phyloP scores from a whole-genome alignment of 92 coral and sea anemone genomes.

The Chrysogorgia sp. region DNA sequence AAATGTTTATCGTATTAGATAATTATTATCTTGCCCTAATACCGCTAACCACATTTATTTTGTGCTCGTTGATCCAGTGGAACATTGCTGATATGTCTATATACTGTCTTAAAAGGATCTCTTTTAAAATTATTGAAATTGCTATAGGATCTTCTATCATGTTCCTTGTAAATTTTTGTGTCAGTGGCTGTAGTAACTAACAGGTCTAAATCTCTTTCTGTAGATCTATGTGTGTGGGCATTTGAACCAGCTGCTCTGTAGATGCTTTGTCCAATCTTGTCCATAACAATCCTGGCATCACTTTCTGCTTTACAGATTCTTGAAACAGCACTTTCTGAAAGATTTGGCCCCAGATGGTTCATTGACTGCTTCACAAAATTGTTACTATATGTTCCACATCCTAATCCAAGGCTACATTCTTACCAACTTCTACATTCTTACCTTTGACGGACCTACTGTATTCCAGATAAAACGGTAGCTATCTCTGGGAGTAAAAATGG shows the following conservation, averaged over 20 bases:
- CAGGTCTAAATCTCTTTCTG: conserved; percentile 27
- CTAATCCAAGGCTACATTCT: too few species aligned
- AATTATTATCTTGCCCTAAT: conserved; percentile 35
- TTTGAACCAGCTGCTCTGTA: not conserved
- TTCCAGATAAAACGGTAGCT: conserved; percentile 38
- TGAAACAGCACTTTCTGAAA: not conserved
- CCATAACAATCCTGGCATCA: not conserved
- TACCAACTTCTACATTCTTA: conserved; percentile 36
- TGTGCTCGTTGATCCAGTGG: conserved; percentile 59
- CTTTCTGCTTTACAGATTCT: conserved; percentile 7
- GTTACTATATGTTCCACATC: not conserved
- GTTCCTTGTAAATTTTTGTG: conserved; percentile 15
- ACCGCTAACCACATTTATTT: conserved; percentile 44
- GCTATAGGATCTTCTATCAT: conserved; percentile 11
- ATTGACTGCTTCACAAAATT: conserved; percentile 12
- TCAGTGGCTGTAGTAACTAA: conserved; percentile 14
- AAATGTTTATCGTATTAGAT: too few species aligned
- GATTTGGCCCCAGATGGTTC: conserved; percentile 1
- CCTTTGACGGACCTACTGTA: conserved; percentile 31
- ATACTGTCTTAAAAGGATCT: conserved; percentile 28
- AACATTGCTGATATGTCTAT: conserved; percentile 47
- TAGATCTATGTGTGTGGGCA: conserved; percentile 13
- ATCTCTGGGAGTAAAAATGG: conserved; percentile 14
- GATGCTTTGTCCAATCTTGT: not conserved
- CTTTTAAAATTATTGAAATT: conserved; percentile 48